Percentiles rank a stretch among this genome's conserved stretches.
Evolutionary conservation across 1,140 invertebrate species (phyloP).

Genomic region (Achroia grisella): DNA sequence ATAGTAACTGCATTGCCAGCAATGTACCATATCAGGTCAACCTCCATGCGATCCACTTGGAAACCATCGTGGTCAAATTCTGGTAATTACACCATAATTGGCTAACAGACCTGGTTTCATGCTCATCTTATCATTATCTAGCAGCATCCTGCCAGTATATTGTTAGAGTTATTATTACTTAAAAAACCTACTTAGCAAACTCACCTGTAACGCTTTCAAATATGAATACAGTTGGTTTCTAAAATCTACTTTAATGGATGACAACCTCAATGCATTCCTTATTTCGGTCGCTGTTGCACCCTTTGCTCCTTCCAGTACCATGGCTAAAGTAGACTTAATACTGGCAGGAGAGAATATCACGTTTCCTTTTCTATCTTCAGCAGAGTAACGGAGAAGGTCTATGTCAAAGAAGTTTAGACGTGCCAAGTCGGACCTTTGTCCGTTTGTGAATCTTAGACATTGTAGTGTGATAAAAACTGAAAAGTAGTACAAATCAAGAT

Average conservation of each 20-base stretch:
- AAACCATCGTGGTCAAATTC: no score
- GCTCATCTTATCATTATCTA: no score
- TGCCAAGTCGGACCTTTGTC: constrained; percentile 24
- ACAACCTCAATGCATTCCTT: constrained; percentile 73
- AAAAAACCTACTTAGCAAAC: not conserved
- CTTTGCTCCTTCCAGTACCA: constrained; percentile 77
- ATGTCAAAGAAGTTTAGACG: constrained; percentile 75
- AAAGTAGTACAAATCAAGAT: constrained; percentile 4
- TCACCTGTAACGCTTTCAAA: constrained; percentile 73
- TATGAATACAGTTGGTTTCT: constrained; percentile 57
- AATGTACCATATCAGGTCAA: no score
- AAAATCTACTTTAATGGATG: constrained; percentile 59
- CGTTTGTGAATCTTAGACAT: constrained; percentile 17
- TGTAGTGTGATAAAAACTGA: constrained; percentile 26
- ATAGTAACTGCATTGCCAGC: no score
- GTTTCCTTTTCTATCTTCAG: constrained; percentile 71
- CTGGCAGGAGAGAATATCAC: constrained; percentile 81
- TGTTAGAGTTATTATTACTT: no score
- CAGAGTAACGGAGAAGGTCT: constrained; percentile 60
- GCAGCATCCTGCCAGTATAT: no score
- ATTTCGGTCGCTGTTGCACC: constrained; percentile 76
- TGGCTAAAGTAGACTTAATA: constrained; percentile 77
- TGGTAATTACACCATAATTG: no score
- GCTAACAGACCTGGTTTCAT: no score
- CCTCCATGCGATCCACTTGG: no score